Evolutionary conservation across 1,140 invertebrate genomes (phyloP).

Genomic region (Drosophila varians): DNA sequence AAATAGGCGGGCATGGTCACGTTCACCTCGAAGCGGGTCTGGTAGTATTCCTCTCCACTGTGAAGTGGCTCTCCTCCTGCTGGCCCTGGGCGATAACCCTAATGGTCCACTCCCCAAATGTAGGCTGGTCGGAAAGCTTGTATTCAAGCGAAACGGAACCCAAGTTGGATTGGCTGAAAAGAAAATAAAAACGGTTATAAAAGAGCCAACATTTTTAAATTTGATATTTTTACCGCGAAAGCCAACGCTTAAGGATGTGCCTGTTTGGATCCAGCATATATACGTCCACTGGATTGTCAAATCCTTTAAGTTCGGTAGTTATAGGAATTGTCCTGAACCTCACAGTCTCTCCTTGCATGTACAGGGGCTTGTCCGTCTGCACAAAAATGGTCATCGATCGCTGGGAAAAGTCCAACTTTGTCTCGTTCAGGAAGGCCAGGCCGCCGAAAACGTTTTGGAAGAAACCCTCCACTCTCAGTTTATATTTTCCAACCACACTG

Average conservation of each 20-base stretch:
- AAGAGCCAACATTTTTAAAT: not conserved
- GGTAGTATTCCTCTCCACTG: slow-evolving; percentile 98
- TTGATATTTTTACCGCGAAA: slow-evolving; percentile 86
- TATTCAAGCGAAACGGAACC: slow-evolving; percentile 96
- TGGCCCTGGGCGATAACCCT: slow-evolving; percentile 94
- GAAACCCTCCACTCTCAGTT: slow-evolving; percentile 93
- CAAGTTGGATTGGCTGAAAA: slow-evolving; percentile 89
- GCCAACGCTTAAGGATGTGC: slow-evolving; percentile 94
- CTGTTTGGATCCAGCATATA: slow-evolving; percentile 94
- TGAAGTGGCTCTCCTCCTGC: slow-evolving; percentile 92
- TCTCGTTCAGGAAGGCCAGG: slow-evolving; percentile 93
- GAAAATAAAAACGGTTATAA: not conserved
- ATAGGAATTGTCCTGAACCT: slow-evolving; percentile 95
- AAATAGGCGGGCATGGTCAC: slow-evolving; percentile 97
- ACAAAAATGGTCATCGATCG: slow-evolving; percentile 98
- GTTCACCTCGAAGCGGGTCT: slow-evolving; percentile 96
- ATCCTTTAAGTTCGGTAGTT: slow-evolving; percentile 93
- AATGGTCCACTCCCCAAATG: slow-evolving; percentile 96
- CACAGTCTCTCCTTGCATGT: slow-evolving; percentile 96
- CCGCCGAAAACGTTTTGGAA: slow-evolving; percentile 93
- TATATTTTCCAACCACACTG: slow-evolving; percentile 92
- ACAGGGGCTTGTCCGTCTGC: slow-evolving; percentile 97
- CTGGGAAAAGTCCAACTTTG: slow-evolving; percentile 90
- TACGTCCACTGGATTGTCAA: slow-evolving; percentile 94
- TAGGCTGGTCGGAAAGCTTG: slow-evolving; percentile 94